Evolutionary conservation across 2,113 vertebrate species (phyloP).

Genomic region (Corythornis vintsioides): DNA sequence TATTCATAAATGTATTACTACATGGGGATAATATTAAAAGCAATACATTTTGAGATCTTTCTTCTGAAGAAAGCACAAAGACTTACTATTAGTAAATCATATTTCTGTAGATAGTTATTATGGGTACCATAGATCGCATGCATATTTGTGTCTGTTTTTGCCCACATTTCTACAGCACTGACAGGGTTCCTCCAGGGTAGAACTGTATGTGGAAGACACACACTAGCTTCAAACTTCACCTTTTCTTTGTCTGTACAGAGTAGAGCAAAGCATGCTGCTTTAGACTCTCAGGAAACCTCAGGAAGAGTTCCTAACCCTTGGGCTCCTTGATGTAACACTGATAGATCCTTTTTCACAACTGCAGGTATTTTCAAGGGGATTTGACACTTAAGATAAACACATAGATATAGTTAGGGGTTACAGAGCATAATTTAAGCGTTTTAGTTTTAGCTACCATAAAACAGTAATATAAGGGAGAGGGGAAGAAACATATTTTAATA

Average conservation of each 20-base stretch:
- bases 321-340: not conserved
- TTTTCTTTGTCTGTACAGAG: not conserved
- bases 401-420: not conserved
- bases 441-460: not conserved
- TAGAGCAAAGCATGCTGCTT: not conserved
- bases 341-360: not conserved
- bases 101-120: not conserved
- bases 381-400: not conserved
- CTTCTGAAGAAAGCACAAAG: not conserved
- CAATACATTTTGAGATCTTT: not conserved
- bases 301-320: not conserved
- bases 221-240: not conserved
- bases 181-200: not conserved
- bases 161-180: not conserved
- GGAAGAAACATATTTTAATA: not conserved
- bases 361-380: not conserved
- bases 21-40: not conserved
- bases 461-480: fast-evolving
- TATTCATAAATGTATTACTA: not conserved
- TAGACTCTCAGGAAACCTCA: not conserved
- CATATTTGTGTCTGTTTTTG: not conserved
- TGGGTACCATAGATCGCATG: not conserved
- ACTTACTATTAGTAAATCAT: not conserved
- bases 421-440: not conserved
- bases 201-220: not conserved